Percentiles rank a stretch among this genome's conserved stretches.
Evolutionary conservation across 2,113 vertebrate genomes (phyloP).

Genomic region (Erythrolamprus reginae): DNA sequence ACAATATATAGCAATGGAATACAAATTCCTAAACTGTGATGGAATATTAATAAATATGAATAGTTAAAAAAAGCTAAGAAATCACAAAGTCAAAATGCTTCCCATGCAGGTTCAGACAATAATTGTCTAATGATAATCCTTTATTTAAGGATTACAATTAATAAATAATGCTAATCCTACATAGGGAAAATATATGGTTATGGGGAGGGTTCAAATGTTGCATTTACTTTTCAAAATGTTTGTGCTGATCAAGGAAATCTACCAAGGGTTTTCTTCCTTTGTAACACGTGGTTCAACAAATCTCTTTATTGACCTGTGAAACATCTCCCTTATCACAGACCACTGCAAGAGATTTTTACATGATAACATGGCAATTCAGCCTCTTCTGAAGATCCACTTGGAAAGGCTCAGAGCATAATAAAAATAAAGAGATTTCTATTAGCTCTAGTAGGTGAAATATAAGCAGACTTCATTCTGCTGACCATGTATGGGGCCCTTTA

Average conservation of each 20-base stretch:
- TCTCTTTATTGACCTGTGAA: background rate
- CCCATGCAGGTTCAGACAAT: background rate
- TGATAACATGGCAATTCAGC: background rate
- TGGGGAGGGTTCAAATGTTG: background rate
- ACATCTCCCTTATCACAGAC: background rate
- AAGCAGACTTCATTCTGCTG: background rate
- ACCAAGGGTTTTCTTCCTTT: background rate
- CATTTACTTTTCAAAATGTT: background rate
- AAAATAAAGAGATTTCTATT: background rate
- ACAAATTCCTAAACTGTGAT: background rate
- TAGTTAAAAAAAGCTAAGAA: background rate
- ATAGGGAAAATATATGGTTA: background rate
- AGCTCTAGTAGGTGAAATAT: background rate
- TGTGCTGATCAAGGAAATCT: background rate
- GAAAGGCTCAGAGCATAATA: background rate
- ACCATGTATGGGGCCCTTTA: background rate
- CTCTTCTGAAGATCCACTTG: background rate
- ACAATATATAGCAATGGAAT: background rate
- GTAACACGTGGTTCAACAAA: background rate
- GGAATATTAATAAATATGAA: background rate
- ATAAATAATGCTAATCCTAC: background rate
- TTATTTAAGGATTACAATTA: too few species aligned
- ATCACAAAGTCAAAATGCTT: background rate
- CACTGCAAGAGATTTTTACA: background rate
- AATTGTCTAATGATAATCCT: background rate